A percentile compares a stretch with the other conserved stretches of the same genome.
Conservation (phyloP, 1,140 invertebrate species). For the Trachymyrmex cornetzi region DNA sequence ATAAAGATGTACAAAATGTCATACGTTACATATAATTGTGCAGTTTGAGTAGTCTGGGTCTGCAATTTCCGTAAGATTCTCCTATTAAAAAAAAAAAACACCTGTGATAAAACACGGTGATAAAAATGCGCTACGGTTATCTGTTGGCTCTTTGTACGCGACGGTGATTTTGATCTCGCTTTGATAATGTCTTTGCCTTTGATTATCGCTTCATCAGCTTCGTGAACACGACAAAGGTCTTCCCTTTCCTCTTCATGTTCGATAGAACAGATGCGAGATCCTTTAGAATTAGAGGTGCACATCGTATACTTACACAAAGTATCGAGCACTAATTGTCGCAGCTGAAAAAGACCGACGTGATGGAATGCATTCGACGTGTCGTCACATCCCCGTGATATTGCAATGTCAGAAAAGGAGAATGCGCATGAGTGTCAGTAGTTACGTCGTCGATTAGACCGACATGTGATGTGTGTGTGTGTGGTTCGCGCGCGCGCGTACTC, state of each 20-base stretch:
- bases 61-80: not conserved
- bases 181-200: constrained; percentile 32
- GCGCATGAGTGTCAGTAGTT: constrained; percentile 67
- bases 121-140: not conserved
- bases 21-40: not conserved
- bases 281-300: constrained; percentile 22
- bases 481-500: constrained; percentile 51
- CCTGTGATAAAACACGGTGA: not conserved
- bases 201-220: constrained; percentile 39
- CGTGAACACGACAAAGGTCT: constrained; percentile 5
- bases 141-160: not conserved
- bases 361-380: constrained; percentile 1
- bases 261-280: not conserved
- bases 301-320: constrained; percentile 14
- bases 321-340: constrained; percentile 49
- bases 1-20: not conserved
- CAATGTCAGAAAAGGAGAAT: constrained; percentile 32
- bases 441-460: constrained; percentile 59
- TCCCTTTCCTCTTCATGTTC: not conserved
- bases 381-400: constrained; percentile 23
- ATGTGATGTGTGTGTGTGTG: not conserved
- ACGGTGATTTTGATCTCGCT: constrained; percentile 5
- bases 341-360: constrained; percentile 40
- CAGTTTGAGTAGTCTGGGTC: not conserved
- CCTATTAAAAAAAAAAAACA: not conserved